Percentiles rank a stretch among this genome's conserved stretches.
Evolutionary conservation across 2,888 invertebrate genomes (phyloP).

Genomic region (Tetragonula carbonaria): DNA sequence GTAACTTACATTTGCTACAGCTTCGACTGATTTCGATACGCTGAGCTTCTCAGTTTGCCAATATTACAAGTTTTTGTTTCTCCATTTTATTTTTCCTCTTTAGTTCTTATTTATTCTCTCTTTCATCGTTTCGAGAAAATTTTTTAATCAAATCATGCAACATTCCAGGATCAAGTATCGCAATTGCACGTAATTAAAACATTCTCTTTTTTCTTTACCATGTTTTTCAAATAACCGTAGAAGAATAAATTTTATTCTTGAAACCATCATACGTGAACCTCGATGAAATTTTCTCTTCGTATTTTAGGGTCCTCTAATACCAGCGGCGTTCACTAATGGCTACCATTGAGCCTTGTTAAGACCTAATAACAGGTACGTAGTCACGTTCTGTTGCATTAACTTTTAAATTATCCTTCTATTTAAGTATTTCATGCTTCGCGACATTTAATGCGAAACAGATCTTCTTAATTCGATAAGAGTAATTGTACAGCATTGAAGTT

Average conservation of each 20-base stretch:
- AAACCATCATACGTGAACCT: conserved; percentile 17
- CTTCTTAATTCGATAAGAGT: neutral
- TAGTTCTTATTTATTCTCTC: conserved; percentile 21
- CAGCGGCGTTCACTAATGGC: conserved; percentile 99
- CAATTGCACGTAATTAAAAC: conserved; percentile 85
- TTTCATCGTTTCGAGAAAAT: conserved; percentile 12
- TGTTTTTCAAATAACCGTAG: conserved; percentile 39
- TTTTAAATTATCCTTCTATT: neutral
- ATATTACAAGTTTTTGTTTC: conserved; percentile 22
- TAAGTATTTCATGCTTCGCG: conserved; percentile 15
- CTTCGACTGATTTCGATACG: conserved; percentile 41
- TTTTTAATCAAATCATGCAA: conserved; percentile 59
- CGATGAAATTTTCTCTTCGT: conserved; percentile 73
- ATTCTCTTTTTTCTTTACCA: neutral
- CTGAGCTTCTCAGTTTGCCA: conserved; percentile 46
- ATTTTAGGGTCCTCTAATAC: conserved; percentile 97
- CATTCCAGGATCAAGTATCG: conserved; percentile 87
- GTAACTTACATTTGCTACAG: conserved; percentile 50
- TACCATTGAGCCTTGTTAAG: conserved; percentile 91
- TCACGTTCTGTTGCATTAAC: conserved; percentile 1
- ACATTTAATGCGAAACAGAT: conserved; percentile 1
- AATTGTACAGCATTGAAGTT: neutral
- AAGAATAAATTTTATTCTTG: conserved; percentile 1
- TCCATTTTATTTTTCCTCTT: conserved; percentile 13
- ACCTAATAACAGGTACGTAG: conserved; percentile 82